Base-by-base conservation (phyloP, 2,888 invertebrate species). In the Bruchidius siliquastri region DNA sequence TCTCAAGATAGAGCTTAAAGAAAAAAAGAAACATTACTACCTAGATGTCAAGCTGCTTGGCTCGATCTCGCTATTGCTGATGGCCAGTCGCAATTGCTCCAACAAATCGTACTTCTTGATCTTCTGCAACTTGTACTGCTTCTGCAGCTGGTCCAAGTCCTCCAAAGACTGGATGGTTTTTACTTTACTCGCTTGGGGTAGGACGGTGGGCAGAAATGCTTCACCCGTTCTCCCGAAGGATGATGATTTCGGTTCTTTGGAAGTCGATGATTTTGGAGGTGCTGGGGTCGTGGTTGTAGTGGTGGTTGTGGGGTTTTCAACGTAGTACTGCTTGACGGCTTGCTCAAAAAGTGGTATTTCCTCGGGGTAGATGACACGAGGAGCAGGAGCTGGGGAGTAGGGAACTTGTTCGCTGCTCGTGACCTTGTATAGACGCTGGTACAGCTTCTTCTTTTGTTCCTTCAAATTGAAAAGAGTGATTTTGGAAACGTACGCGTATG, bases 71-170 rank as follows among this genome's bases (percentile, higher is more conserved):
- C 91, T 90, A 26, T 91, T 90, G 82, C 93, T 92, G 21, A 94
- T 87, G 0, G 94, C 94, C 22, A 93, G 88, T 82, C 92, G 92
- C 13, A 94, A 83, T 82, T 94, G 94, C 76, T 92, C 93, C 8
- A 95, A 83, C 49, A 95, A 88, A 76, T 93, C 91, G 69, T 94
- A 93, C 79, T 92, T 91, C 76, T 91, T 90, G 2, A 91, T 88
- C 73, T 90, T 88, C 70, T 92, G 90, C 20, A 83, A 83, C 79
- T 84, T 85, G 78, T 85, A 85, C 79, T 86, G 84, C 72, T 82
- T 84, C 78, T 85, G 89, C 22, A 86, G 76, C 32, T 79, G 76
- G 74, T 83, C 83, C 71, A 87, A 79, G 72, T 87, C 85, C 71
- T 87, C 85, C 21, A 87, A 75, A 0, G 85, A 84, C 74, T 85